Evolutionary conservation across 2,797 vertebrate genomes (phyloP).

Genomic region (Nyctibius grandis): DNA sequence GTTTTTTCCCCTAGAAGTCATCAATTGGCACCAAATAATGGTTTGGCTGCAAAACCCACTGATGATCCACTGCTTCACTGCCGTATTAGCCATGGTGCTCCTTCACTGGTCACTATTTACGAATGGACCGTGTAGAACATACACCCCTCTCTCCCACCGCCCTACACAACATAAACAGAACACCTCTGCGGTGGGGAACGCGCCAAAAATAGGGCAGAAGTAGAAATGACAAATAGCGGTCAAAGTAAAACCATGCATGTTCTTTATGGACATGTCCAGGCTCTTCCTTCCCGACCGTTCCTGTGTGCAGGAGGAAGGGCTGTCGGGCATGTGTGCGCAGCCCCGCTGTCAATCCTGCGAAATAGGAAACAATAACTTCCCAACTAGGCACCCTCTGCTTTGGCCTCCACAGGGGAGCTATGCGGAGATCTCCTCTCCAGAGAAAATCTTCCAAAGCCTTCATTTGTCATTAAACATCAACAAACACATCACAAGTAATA

Average conservation of each 20-base stretch:
- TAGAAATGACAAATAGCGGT: not conserved
- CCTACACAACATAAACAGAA: fast-evolving
- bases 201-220: fast-evolving
- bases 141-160: not conserved
- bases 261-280: not conserved
- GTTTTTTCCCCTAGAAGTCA: not conserved
- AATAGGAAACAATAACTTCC: not conserved
- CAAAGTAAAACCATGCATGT: not conserved
- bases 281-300: not conserved
- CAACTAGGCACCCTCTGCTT: not conserved
- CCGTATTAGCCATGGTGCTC: not conserved
- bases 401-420: not conserved
- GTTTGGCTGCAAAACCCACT: not conserved
- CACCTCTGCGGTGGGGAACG: fast-evolving
- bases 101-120: fast-evolving
- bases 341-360: not conserved
- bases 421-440: not conserved
- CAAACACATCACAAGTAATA: not conserved
- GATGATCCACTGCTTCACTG: no score
- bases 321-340: not conserved
- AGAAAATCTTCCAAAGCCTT: not conserved
- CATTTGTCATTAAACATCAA: not conserved
- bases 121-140: fast-evolving
- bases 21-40: not conserved
- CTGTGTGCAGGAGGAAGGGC: not conserved